These are phyloP conservation scores for Rhadinocentrus ornatus DNA, from an alignment of 2,797 vertebrate genomes.

Conservation along the genomic window DNA sequence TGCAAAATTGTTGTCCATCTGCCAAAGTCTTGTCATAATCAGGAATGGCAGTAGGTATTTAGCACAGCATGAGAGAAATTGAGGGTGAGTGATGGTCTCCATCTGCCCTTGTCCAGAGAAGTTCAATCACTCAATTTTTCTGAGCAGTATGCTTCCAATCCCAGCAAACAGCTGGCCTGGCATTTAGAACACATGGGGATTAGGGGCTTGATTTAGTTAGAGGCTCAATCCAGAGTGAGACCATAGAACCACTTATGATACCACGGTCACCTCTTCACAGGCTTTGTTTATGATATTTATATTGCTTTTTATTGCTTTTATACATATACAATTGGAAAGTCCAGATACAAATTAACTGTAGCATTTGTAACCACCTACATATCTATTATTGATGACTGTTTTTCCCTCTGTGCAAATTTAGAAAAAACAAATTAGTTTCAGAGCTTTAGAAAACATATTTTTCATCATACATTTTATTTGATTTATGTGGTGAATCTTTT, in stretches of 20 bases:
- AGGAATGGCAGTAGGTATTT: conserved; percentile 35
- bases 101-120: conserved; percentile 66
- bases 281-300: conserved; percentile 41
- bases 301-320: conserved; percentile 21
- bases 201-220: conserved; percentile 83
- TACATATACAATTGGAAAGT: not conserved
- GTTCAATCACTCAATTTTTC: conserved; percentile 78
- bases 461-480: conserved; percentile 9
- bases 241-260: conserved; percentile 72
- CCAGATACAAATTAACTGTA: not conserved
- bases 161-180: conserved; percentile 80
- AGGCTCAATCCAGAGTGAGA: conserved; percentile 78
- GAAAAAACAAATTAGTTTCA: not conserved
- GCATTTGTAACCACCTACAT: not conserved
- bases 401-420: not conserved
- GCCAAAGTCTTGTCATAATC: not conserved
- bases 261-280: conserved; percentile 61
- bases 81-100: conserved; percentile 61
- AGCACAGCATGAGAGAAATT: conserved; percentile 26
- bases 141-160: conserved; percentile 85
- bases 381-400: not conserved
- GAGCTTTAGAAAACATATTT: conserved; percentile 1
- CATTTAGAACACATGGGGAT: conserved; percentile 82
- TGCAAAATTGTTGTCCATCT: conserved; percentile 1
- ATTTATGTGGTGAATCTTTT: not conserved